phyloP scores from a whole-genome alignment of 1,140 invertebrate genomes.

The Philopotamus ludificatus region DNA sequence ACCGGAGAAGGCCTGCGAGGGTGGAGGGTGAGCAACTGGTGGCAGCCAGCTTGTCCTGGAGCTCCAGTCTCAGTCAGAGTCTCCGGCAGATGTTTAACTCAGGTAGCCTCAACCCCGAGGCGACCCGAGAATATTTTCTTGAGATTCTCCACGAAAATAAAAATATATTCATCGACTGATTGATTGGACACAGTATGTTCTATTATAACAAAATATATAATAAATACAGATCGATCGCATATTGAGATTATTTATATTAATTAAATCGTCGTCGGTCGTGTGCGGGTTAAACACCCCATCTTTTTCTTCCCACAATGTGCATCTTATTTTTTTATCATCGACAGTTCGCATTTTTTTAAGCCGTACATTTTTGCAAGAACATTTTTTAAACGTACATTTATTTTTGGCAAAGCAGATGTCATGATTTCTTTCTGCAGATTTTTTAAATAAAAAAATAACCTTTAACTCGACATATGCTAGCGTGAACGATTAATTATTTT shows the following conservation, averaged over 20 bases:
- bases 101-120: conserved; percentile 16
- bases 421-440: too few species aligned
- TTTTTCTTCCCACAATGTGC: conserved; percentile 28
- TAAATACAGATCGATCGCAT: too few species aligned
- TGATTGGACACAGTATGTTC: neutral
- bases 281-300: conserved; percentile 14
- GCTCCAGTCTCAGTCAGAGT: conserved; percentile 18
- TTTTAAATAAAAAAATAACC: too few species aligned
- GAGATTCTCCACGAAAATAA: neutral
- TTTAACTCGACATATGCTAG: too few species aligned
- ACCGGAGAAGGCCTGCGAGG: neutral
- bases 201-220: neutral
- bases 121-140: neutral
- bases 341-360: conserved; percentile 16
- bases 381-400: neutral
- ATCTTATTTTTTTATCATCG: conserved; percentile 29
- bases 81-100: conserved; percentile 24
- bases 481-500: too few species aligned
- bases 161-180: neutral
- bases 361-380: neutral
- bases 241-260: neutral
- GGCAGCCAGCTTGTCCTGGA: conserved; percentile 10
- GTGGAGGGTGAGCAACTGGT: conserved; percentile 23
- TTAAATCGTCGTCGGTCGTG: neutral
- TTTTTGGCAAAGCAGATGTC: neutral